These are phyloP conservation scores for Emesis furor DNA, from an alignment of 2,888 invertebrate species.

Conservation along the genomic window DNA sequence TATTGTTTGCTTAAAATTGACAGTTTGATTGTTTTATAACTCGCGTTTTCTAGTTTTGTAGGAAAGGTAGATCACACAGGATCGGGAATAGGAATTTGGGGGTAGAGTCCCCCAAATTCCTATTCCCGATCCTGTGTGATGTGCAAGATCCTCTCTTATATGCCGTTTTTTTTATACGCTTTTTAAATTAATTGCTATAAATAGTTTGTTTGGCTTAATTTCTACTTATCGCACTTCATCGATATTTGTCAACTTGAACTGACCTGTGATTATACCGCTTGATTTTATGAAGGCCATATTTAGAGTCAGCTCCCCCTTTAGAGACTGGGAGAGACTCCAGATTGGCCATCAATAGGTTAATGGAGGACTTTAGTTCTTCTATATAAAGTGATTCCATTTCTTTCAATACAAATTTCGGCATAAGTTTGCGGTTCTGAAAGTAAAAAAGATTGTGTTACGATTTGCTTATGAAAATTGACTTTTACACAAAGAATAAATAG, in stretches of 20 bases:
- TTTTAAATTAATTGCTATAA: too few relatives aligned
- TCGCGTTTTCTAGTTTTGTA: too few relatives aligned
- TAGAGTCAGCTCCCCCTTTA: conserved; percentile 99
- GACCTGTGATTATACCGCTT: conserved; percentile 99
- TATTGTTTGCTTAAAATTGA: too few relatives aligned
- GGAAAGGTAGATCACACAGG: too few relatives aligned
- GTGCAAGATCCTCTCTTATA: too few relatives aligned
- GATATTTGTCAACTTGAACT: conserved; percentile 78
- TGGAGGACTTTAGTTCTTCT: conserved; percentile 99
- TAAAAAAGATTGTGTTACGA: not conserved
- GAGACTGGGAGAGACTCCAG: conserved; percentile 99
- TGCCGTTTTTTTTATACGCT: too few relatives aligned
- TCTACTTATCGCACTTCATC: conserved; percentile 20
- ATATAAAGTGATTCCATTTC: conserved; percentile 99
- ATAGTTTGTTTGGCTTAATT: conserved; percentile 12
- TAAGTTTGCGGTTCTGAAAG: conserved; percentile 97
- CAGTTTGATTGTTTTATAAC: too few relatives aligned
- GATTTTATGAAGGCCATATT: conserved; percentile 99
- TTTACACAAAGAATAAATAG: too few relatives aligned
- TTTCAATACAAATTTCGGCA: conserved; percentile 99
- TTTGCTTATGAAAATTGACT: too few relatives aligned
- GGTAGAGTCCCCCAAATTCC: too few relatives aligned
- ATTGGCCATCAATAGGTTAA: conserved; percentile 99
- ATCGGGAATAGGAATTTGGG: too few relatives aligned
- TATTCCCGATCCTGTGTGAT: too few relatives aligned